These are phyloP conservation scores for Dasyornis broadbenti DNA, from an alignment of 2,113 vertebrate genomes.

Conservation along the genomic window DNA sequence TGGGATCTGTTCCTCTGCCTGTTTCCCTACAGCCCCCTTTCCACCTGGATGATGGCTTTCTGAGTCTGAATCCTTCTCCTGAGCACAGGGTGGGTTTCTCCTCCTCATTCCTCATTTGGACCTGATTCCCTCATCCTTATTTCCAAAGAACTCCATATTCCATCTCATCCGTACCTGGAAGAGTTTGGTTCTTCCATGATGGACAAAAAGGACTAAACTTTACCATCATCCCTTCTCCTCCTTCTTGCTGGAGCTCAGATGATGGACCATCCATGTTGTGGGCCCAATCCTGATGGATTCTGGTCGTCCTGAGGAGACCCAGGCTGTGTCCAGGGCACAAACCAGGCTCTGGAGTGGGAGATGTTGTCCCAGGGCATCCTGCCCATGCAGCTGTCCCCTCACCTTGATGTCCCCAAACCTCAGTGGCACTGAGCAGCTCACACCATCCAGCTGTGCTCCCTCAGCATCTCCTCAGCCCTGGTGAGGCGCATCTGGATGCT, in stretches of 20 bases:
- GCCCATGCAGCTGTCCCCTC: not conserved
- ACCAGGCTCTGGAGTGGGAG: not conserved
- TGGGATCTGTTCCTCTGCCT: not conserved
- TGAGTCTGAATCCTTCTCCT: not conserved
- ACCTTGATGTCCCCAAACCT: not conserved
- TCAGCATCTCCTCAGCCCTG: not conserved
- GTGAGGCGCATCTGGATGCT: not conserved
- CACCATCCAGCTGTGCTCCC: not conserved
- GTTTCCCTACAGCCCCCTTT: not conserved
- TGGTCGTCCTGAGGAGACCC: not conserved
- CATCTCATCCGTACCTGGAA: too few relatives aligned
- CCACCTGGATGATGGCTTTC: not conserved
- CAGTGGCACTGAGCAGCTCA: not conserved
- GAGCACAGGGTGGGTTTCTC: not conserved
- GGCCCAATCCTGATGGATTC: not conserved
- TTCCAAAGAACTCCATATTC: fast-evolving
- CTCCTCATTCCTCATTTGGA: not conserved
- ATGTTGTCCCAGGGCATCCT: not conserved
- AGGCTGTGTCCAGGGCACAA: not conserved
- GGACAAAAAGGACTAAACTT: not conserved
- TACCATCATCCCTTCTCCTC: not conserved
- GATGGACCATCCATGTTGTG: not conserved
- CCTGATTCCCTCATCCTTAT: not conserved
- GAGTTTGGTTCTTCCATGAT: not conserved
- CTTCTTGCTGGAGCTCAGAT: not conserved